phyloP scores from a whole-genome alignment of 2,797 vertebrate species.

The Pristis pectinata region DNA sequence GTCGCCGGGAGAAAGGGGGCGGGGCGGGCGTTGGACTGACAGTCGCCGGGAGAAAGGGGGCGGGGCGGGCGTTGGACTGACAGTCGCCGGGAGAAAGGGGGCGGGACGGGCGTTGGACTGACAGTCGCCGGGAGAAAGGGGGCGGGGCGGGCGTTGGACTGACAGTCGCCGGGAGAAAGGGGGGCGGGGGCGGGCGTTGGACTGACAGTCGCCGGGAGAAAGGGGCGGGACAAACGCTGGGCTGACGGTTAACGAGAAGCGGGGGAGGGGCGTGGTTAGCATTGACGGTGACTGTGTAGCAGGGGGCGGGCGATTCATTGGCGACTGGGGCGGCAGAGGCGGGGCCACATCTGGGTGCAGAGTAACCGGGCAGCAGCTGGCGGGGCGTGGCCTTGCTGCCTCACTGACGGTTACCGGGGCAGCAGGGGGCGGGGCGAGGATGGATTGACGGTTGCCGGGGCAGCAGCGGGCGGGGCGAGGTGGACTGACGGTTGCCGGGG shows the following conservation, averaged over 20 bases:
- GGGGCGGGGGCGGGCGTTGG: background rate
- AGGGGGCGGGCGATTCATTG: background rate
- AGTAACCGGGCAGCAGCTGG: background rate
- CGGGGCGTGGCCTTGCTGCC: too few species aligned
- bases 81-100: background rate
- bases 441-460: background rate
- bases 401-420: background rate
- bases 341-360: too few species aligned
- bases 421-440: background rate
- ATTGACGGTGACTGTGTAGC: background rate
- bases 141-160: background rate
- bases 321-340: background rate
- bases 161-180: background rate
- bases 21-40: background rate
- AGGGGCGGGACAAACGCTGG: background rate
- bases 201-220: background rate
- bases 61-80: background rate
- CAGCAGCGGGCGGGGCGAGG: too few species aligned
- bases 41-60: background rate
- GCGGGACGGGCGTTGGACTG: background rate
- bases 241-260: background rate
- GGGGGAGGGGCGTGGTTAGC: background rate
- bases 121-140: background rate
- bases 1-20: background rate
- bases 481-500: too few species aligned